phyloP scores from a whole-genome alignment of 1,140 invertebrate species.

The Pseudomyrmex pallidus region DNA sequence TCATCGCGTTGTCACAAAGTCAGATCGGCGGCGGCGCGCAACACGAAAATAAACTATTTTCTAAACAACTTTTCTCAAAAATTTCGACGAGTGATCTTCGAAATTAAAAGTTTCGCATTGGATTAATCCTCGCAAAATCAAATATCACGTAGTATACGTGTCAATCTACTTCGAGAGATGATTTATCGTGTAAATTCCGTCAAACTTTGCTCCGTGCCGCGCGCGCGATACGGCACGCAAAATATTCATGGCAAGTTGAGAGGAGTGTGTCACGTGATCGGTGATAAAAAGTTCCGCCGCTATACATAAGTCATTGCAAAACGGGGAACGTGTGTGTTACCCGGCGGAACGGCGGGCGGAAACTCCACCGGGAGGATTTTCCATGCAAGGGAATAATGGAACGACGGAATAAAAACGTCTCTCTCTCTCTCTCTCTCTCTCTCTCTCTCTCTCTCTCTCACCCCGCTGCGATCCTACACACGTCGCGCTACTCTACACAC shows the following conservation, averaged over 20 bases:
- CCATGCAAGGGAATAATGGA: slow-evolving; percentile 65
- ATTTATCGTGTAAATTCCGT: slow-evolving; percentile 29
- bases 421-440: not conserved
- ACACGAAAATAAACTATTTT: too few relatives aligned
- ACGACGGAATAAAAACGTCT: slow-evolving; percentile 73
- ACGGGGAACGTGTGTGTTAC: not conserved
- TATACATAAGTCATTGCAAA: slow-evolving; percentile 60
- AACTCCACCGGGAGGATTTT: slow-evolving; percentile 30
- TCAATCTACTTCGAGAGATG: not conserved
- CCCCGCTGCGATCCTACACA: not conserved
- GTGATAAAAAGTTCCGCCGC: slow-evolving; percentile 45
- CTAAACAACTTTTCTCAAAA: too few relatives aligned
- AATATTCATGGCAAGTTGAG: slow-evolving; percentile 54
- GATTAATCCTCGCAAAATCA: not conserved
- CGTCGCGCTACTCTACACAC: too few relatives aligned
- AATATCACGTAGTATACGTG: too few relatives aligned
- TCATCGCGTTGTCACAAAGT: too few relatives aligned
- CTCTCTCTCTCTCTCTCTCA: slow-evolving; percentile 1
- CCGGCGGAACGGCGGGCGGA: not conserved
- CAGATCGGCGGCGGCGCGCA: too few relatives aligned
- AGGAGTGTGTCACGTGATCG: slow-evolving; percentile 44
- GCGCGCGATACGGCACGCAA: not conserved
- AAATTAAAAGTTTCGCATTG: not conserved
- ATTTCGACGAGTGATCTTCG: not conserved
- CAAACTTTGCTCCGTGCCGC: slow-evolving; percentile 1